Evolutionary conservation across 2,888 invertebrate genomes (phyloP).

Genomic region (Dynastes maya): DNA sequence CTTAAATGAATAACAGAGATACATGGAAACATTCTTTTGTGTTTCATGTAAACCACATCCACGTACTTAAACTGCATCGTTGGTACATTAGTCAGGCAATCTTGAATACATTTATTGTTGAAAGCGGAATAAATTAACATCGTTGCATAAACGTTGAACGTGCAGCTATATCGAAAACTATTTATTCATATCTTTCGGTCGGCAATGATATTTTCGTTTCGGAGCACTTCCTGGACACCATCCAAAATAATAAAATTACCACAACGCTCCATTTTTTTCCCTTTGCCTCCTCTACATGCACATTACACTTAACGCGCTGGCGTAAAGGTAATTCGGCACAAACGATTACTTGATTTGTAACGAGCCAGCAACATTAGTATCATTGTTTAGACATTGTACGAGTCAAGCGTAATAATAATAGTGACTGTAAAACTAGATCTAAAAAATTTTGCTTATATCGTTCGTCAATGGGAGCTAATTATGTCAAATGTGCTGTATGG

Average conservation of each 20-base stretch:
- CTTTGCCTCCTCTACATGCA: neutral
- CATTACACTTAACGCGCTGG: neutral
- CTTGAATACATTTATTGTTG: neutral
- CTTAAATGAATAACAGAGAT: too few species aligned
- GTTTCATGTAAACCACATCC: too few species aligned
- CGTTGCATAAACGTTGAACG: slow-evolving; percentile 14
- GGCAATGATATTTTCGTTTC: slow-evolving; percentile 14
- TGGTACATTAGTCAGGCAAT: neutral
- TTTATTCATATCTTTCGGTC: slow-evolving; percentile 15
- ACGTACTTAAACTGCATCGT: too few species aligned
- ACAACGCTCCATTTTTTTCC: neutral
- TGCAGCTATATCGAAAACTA: slow-evolving; percentile 20
- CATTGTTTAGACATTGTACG: neutral
- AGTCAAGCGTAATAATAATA: neutral
- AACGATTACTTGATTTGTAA: neutral
- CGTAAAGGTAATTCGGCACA: slow-evolving; percentile 3
- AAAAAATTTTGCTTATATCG: too few species aligned
- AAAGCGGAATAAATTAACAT: slow-evolving; percentile 19
- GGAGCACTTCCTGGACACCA: slow-evolving; percentile 12
- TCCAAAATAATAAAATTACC: slow-evolving; percentile 30
- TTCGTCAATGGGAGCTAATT: too few species aligned
- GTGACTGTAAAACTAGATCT: too few species aligned
- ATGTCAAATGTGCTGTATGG: too few species aligned
- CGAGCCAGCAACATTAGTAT: neutral
- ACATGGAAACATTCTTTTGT: too few species aligned